Evolutionary conservation across 2,888 invertebrate genomes (phyloP), one percentile per base, ranked within the genome.

Genomic region (Cacoxenus indagator): DNA sequence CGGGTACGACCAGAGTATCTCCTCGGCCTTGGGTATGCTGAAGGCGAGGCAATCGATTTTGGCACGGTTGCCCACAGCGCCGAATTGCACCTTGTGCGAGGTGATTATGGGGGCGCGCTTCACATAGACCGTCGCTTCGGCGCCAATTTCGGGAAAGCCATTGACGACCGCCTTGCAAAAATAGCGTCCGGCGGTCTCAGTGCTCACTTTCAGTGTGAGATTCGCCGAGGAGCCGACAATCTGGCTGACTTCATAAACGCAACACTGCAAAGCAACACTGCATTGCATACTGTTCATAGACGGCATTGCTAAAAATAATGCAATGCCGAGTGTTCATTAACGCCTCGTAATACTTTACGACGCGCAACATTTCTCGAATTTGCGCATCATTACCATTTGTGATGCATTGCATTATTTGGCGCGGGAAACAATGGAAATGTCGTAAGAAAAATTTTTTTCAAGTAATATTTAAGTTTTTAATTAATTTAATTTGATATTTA

Each of bases 21-120:
- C 91, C 73, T 95, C 94, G 1, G 97, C 96, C 81, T 94, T 93
- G 0, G 98, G 98, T 64, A 98, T 94, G 24, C 97, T 94, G 85
- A 94, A 93, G 1, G 96, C 95, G 43, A 94, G 91, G 86, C 98
- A 98, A 87, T 96, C 96, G 45, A 98, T 92, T 84, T 94, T 91
- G 1, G 94, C 93, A 5, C 92, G 92, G 81, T 93, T 94, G 0
- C 95, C 95, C 81, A 93, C 92, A 0, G 93, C 91, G 0, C 95
- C 96, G 79, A 94, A 95, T 85, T 97, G 96, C 0, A 94, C 93
- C 73, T 92, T 91, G 82, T 95, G 94, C 64, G 95, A 95, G 65
- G 94, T 90, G 75, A 96, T 95, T 75, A 92, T 92, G 1, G 96
- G 96, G 4, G 94, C 92, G 43, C 93, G 92, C 90, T 95, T 96